Evolutionary conservation across 1,140 invertebrate genomes (phyloP), one percentile per base, ranked within the genome.

Genomic region (Cherax destructor): DNA sequence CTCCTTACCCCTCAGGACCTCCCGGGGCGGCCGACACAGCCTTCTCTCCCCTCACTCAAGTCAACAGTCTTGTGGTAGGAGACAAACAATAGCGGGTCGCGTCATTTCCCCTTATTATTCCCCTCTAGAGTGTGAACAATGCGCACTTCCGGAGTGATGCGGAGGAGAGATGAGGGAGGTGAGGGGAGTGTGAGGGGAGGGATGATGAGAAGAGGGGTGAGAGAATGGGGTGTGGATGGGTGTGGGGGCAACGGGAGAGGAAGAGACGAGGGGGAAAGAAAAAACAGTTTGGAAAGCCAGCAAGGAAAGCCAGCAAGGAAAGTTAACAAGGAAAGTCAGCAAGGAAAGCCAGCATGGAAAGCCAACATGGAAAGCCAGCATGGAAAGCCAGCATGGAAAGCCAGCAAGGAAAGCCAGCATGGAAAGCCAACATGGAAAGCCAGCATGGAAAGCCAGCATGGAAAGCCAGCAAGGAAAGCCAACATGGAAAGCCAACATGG

Each of bases 111-210:
- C 83, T 86, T 86, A 72, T 86, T 86, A 86, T 91, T 86, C 89
- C 88, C 88, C 88, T 91, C 88, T 24, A 85, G 88, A 91, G 88
- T 91, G 88, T 91, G 88, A 91, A 91, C 88, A 91, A 84, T 85
- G 83, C 76, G 83, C 52, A 85, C 88, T 91, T 91, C 88, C 88
- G 88, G 88, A 49, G 47, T 21, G 52, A 88, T 77, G 77, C n/a
- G 59, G 74, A 30, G 59, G 74, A 30, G 59, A 61, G 88, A 79
- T 16, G n/a, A 74, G 24, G 59, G 74, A 50, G 59, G 47, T 56
- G 69, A 49, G 24, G 80, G 52, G 59, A 65, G 81, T n/a, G 52
- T n/a, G 56, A 49, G 52, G 56, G 59, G 80, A 61, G 81, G 81
- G 24, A 47, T 24, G 24, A 30, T 24, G 13, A 47, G 9, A n/a